Percentiles rank a stretch among this genome's conserved stretches.
phyloP scores from a whole-genome alignment of 2,888 invertebrate genomes.

The Schrankia costaestrigalis region DNA sequence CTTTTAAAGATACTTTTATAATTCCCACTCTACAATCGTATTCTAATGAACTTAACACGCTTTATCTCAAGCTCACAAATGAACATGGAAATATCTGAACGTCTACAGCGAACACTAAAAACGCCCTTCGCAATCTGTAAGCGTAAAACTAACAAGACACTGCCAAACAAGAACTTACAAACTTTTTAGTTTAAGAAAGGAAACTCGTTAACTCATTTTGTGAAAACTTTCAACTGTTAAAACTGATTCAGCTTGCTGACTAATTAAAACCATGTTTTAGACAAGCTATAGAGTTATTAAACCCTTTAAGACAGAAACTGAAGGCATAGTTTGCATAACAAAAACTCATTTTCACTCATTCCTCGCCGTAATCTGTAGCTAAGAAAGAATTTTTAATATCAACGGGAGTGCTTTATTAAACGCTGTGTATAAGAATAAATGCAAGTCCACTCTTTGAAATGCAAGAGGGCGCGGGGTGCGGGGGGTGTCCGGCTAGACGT shows the following conservation, averaged over 20 bases:
- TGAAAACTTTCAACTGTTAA: conserved; percentile 26
- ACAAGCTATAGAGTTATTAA: conserved; percentile 24
- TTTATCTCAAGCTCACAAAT: too few species aligned
- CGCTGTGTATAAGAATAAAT: conserved; percentile 50
- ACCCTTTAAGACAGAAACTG: conserved; percentile 21
- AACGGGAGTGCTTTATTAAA: conserved; percentile 65
- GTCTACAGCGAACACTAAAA: conserved; percentile 6
- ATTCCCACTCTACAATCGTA: too few species aligned
- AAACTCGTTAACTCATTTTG: conserved; percentile 35
- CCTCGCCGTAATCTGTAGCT: conserved; percentile 41
- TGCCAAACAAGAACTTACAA: conserved; percentile 21
- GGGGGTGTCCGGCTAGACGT: conserved; percentile 33
- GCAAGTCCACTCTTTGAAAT: conserved; percentile 54
- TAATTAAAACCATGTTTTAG: conserved; percentile 39
- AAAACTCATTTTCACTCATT: conserved; percentile 45
- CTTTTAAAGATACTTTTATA: too few species aligned
- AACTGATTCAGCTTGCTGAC: conserved; percentile 23
- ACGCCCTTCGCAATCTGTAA: conserved; percentile 7
- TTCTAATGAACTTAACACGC: too few species aligned
- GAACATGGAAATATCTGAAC: conserved; percentile 2
- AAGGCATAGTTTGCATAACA: conserved; percentile 48
- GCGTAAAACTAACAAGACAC: conserved; percentile 29
- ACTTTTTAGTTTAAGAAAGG: conserved; percentile 19
- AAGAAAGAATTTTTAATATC: conserved; percentile 71
- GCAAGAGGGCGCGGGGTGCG: conserved; percentile 25